Evolutionary conservation across 2,888 invertebrate species (phyloP).

Genomic region (Heliconius aoede): DNA sequence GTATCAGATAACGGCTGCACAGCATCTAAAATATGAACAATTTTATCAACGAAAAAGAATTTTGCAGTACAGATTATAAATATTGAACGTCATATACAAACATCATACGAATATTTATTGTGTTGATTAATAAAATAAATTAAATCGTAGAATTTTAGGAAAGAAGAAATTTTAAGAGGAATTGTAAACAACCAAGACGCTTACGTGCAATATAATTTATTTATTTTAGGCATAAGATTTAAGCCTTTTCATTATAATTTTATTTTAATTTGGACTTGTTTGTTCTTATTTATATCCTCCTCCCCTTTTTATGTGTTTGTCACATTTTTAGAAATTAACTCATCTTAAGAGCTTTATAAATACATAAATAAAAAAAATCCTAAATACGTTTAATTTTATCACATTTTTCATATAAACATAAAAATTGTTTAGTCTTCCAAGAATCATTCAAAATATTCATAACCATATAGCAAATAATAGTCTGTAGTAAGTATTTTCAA

Average conservation of each 20-base stretch:
- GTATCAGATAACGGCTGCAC: constrained; percentile 58
- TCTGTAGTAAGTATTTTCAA: too few relatives aligned
- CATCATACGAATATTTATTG: neutral
- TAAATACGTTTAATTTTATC: neutral
- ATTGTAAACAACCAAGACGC: neutral
- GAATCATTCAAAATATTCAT: neutral
- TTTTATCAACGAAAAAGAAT: constrained; percentile 7
- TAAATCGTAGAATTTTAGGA: neutral
- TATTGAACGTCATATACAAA: constrained; percentile 14
- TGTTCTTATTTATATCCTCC: too few relatives aligned
- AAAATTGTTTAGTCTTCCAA: neutral
- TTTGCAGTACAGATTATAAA: neutral
- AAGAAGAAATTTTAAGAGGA: too few relatives aligned
- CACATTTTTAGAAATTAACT: too few relatives aligned
- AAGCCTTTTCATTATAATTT: neutral
- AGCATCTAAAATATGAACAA: constrained; percentile 41
- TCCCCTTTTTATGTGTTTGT: too few relatives aligned
- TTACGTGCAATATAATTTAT: neutral
- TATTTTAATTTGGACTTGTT: neutral
- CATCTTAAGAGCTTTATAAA: too few relatives aligned
- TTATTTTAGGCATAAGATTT: constrained; percentile 11
- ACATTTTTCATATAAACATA: neutral
- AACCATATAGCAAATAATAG: neutral
- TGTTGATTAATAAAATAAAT: neutral
- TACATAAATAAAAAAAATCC: neutral